phyloP scores from a whole-genome alignment of 1,140 invertebrate species.

The Nylanderia fulva region DNA sequence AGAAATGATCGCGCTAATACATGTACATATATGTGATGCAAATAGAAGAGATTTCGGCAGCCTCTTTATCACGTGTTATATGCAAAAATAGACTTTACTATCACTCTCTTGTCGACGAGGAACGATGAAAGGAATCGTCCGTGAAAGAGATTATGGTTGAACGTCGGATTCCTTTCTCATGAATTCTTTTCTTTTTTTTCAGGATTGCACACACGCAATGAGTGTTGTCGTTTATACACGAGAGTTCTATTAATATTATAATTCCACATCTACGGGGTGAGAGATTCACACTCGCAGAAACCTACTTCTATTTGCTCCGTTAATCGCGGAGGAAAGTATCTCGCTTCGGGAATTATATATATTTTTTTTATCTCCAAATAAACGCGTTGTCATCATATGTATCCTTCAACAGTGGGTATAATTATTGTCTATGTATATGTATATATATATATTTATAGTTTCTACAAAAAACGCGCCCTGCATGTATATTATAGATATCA shows the following conservation, averaged over 20 bases:
- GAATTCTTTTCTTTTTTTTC: background rate
- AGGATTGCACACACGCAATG: background rate
- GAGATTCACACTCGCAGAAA: slow-evolving; percentile 25
- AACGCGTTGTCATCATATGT: slow-evolving; percentile 54
- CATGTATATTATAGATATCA: slow-evolving; percentile 32
- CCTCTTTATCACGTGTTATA: slow-evolving; percentile 47
- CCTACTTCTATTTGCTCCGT: slow-evolving; percentile 53
- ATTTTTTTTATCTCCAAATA: slow-evolving; percentile 36
- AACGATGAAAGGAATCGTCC: slow-evolving; percentile 72
- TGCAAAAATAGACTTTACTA: slow-evolving; percentile 74
- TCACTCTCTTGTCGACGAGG: slow-evolving; percentile 54
- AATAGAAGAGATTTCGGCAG: slow-evolving; percentile 66
- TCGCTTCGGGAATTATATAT: slow-evolving; percentile 19
- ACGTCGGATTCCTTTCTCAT: background rate
- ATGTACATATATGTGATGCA: slow-evolving; percentile 34
- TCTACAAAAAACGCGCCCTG: slow-evolving; percentile 66
- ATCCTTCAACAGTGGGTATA: slow-evolving; percentile 65
- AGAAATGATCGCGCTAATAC: slow-evolving; percentile 26
- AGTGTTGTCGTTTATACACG: background rate
- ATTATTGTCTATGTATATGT: slow-evolving; percentile 77
- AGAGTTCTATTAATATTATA: background rate
- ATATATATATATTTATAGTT: slow-evolving; percentile 59
- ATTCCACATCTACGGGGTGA: slow-evolving; percentile 8
- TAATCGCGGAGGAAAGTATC: slow-evolving; percentile 48
- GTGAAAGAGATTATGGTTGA: slow-evolving; percentile 20